Percentiles rank a stretch among this genome's conserved stretches.
Evolutionary conservation across 2,797 vertebrate genomes (phyloP).

Genomic region (Pangasius sanitwongsei): DNA sequence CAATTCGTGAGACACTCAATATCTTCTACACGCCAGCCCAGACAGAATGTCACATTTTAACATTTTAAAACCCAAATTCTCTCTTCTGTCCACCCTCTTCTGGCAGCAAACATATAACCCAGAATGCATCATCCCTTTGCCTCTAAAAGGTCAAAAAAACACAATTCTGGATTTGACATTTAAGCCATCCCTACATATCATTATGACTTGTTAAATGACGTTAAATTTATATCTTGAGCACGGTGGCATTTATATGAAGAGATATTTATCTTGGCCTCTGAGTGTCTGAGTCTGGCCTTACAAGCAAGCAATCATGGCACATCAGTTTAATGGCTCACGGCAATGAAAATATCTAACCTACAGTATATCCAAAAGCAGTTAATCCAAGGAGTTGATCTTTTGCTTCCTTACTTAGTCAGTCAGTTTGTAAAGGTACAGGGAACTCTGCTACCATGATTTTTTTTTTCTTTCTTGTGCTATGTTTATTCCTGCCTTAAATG

Average conservation of each 20-base stretch:
- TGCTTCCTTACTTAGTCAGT: not conserved
- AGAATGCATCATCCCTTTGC: not conserved
- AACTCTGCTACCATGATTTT: not conserved
- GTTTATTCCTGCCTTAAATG: not conserved
- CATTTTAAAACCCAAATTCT: not conserved
- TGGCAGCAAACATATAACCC: not conserved
- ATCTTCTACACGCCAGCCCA: not conserved
- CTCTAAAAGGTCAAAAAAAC: slow-evolving; percentile 8
- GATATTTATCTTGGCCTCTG: slow-evolving; percentile 22
- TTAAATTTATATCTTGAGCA: slow-evolving; percentile 30
- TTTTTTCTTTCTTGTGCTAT: not conserved
- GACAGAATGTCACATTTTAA: not conserved
- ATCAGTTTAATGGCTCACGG: not conserved
- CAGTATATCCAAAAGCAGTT: not conserved
- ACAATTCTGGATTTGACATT: slow-evolving; percentile 19
- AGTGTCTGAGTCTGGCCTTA: slow-evolving; percentile 13
- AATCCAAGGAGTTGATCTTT: not conserved
- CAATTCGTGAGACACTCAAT: not conserved
- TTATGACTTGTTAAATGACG: slow-evolving; percentile 17
- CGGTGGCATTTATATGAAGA: slow-evolving; percentile 23
- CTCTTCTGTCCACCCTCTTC: not conserved
- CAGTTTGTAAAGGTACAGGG: not conserved
- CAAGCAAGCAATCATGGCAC: slow-evolving; percentile 14
- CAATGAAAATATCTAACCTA: not conserved
- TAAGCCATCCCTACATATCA: not conserved